A percentile compares a stretch with the other conserved stretches of the same genome.
These are phyloP conservation scores for Eriosoma lanigerum DNA, from an alignment of 1,140 invertebrate species.

Conservation along the genomic window DNA sequence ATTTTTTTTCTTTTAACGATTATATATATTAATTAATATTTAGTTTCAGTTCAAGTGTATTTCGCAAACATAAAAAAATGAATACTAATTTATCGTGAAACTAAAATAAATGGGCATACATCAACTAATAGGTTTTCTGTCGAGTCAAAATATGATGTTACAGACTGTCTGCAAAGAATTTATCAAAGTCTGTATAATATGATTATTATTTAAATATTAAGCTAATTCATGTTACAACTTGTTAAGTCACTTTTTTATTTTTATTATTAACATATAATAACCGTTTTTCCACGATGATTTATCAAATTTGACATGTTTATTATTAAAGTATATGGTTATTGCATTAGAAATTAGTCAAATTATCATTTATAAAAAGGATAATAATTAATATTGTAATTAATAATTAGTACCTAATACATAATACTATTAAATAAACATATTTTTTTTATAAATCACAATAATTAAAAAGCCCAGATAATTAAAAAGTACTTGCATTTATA, in stretches of 20 bases:
- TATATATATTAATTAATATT: too few relatives aligned
- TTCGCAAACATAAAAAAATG: neutral
- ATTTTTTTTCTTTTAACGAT: neutral
- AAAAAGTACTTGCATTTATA: too few relatives aligned
- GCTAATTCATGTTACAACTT: neutral
- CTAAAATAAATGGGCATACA: neutral
- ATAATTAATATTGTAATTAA: too few relatives aligned
- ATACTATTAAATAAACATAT: too few relatives aligned
- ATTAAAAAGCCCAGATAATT: too few relatives aligned
- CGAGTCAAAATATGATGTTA: slow-evolving; percentile 20
- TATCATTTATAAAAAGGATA: too few relatives aligned
- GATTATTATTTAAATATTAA: neutral
- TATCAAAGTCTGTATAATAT: neutral
- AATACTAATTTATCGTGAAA: slow-evolving; percentile 6
- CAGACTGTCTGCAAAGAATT: neutral
- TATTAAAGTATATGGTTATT: neutral
- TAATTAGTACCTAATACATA: too few relatives aligned
- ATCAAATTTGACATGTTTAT: neutral
- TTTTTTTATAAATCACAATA: too few relatives aligned
- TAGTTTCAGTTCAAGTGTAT: neutral
- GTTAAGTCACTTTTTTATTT: neutral
- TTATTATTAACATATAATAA: neutral
- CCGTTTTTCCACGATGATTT: neutral
- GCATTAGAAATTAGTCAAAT: neutral
- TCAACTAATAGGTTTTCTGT: slow-evolving; percentile 4